Evolutionary conservation across 2,113 vertebrate species (phyloP).

Genomic region (Scophthalmus maximus): DNA sequence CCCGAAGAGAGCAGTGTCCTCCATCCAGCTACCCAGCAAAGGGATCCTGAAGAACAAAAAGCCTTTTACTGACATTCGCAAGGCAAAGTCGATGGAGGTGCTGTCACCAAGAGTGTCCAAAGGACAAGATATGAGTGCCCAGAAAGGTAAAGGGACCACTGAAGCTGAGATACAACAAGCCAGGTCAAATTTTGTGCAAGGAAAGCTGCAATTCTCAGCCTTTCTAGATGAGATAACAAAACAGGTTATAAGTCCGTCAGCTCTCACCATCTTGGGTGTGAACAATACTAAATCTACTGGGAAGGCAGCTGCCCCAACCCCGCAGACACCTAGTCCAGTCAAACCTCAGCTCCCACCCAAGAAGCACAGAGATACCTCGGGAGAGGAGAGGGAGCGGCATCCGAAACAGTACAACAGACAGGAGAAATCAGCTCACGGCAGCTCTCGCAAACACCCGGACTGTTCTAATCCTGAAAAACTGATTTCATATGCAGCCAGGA

Average conservation of each 20-base stretch:
- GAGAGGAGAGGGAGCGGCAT: slow-evolving; percentile 24
- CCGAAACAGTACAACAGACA: slow-evolving; percentile 35
- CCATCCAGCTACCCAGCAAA: slow-evolving; percentile 78
- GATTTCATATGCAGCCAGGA: slow-evolving; percentile 41
- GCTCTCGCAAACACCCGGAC: slow-evolving; percentile 43
- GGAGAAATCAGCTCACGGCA: slow-evolving; percentile 24
- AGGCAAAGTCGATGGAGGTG: slow-evolving; percentile 85
- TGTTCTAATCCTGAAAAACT: slow-evolving; percentile 54
- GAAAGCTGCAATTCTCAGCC: slow-evolving; percentile 85
- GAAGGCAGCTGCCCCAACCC: slow-evolving; percentile 8
- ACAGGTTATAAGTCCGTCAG: slow-evolving; percentile 84
- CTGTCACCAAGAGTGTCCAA: slow-evolving; percentile 71
- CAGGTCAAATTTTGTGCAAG: slow-evolving; percentile 71
- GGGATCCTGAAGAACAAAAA: slow-evolving; percentile 82
- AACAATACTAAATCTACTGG: slow-evolving; percentile 32
- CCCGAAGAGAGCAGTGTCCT: slow-evolving; percentile 75
- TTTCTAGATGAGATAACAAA: slow-evolving; percentile 87
- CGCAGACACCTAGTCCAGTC: slow-evolving; percentile 18
- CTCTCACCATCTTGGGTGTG: slow-evolving; percentile 77
- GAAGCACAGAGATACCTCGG: slow-evolving; percentile 42
- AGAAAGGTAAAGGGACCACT: slow-evolving; percentile 46
- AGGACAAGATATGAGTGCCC: slow-evolving; percentile 36
- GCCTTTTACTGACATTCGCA: slow-evolving; percentile 71
- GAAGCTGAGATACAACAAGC: slow-evolving; percentile 53
- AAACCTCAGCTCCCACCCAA: slow-evolving; percentile 76